These are phyloP conservation scores for Sisyra nigra DNA, from an alignment of 2,888 invertebrate species.

Conservation along the genomic window DNA sequence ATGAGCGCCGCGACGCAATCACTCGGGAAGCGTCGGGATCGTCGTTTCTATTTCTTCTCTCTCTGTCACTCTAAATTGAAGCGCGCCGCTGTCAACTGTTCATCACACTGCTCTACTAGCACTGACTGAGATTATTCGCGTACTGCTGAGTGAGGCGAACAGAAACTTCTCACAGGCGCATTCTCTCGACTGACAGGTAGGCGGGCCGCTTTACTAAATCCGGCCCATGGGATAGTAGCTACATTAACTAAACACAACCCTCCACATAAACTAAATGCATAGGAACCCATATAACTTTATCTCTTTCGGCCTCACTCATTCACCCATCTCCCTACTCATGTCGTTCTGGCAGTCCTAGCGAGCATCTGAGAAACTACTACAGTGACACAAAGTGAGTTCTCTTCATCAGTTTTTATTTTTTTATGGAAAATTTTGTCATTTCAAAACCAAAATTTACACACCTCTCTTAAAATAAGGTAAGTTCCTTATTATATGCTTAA, in stretches of 20 bases:
- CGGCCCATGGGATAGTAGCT: too few species aligned
- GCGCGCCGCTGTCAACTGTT: constrained; percentile 24
- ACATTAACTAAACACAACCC: too few species aligned
- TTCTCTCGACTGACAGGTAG: too few species aligned
- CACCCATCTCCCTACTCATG: not conserved
- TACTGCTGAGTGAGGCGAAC: too few species aligned
- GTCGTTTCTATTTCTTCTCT: constrained; percentile 10
- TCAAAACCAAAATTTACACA: not conserved
- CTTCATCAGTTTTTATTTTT: not conserved
- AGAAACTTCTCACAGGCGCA: too few species aligned
- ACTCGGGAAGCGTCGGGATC: constrained; percentile 14
- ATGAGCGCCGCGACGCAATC: constrained; percentile 20
- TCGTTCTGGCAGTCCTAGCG: too few species aligned
- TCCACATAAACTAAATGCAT: too few species aligned
- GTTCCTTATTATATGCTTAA: not conserved
- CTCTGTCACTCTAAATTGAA: constrained; percentile 11
- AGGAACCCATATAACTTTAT: too few species aligned
- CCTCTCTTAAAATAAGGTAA: not conserved
- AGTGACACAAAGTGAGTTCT: not conserved
- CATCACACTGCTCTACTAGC: constrained; percentile 19
- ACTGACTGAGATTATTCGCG: not conserved
- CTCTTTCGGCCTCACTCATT: too few species aligned
- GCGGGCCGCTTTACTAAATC: too few species aligned
- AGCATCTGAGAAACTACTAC: too few species aligned
- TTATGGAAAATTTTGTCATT: not conserved